A percentile compares a stretch with the other conserved stretches of the same genome.
phyloP scores from a whole-genome alignment of 2,113 vertebrate genomes.

The Lipophrys pholis region DNA sequence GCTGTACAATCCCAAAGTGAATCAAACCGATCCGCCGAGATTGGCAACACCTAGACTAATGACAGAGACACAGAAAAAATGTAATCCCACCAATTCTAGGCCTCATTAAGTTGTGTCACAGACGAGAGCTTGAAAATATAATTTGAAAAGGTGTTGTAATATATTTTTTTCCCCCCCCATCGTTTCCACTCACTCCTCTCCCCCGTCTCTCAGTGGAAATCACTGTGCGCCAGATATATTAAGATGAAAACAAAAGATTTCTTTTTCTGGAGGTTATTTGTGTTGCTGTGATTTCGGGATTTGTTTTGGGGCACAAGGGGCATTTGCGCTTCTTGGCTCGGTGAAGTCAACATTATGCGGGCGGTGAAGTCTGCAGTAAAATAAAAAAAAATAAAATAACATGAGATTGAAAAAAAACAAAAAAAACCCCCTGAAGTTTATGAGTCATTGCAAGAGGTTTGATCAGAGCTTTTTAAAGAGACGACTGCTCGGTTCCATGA shows the following conservation, averaged over 20 bases:
- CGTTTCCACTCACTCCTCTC: neutral
- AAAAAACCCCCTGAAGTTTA: neutral
- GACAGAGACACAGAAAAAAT: slow-evolving; percentile 58
- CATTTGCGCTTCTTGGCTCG: slow-evolving; percentile 36
- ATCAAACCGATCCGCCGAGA: slow-evolving; percentile 46
- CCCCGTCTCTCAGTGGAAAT: slow-evolving; percentile 26
- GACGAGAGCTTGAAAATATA: slow-evolving; percentile 60
- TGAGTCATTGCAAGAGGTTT: slow-evolving; percentile 13
- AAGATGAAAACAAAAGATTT: slow-evolving; percentile 21
- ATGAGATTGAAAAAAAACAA: slow-evolving; percentile 7
- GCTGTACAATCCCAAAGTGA: slow-evolving; percentile 31
- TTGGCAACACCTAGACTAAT: slow-evolving; percentile 50
- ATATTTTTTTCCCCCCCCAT: slow-evolving; percentile 16
- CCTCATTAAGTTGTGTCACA: slow-evolving; percentile 75
- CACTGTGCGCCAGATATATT: slow-evolving; percentile 19
- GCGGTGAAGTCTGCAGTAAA: slow-evolving; percentile 2
- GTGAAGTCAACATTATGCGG: slow-evolving; percentile 6
- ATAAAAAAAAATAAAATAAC: slow-evolving; percentile 23
- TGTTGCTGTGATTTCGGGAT: slow-evolving; percentile 23
- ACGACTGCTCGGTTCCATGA: slow-evolving; percentile 32
- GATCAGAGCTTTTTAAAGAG: slow-evolving; percentile 20
- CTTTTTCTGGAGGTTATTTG: slow-evolving; percentile 13
- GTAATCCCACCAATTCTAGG: slow-evolving; percentile 74
- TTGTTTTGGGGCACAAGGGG: slow-evolving; percentile 39
- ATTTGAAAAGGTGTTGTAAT: slow-evolving; percentile 47